phyloP scores from a whole-genome alignment of 1,140 invertebrate genomes.

The Subanguina moxae region DNA sequence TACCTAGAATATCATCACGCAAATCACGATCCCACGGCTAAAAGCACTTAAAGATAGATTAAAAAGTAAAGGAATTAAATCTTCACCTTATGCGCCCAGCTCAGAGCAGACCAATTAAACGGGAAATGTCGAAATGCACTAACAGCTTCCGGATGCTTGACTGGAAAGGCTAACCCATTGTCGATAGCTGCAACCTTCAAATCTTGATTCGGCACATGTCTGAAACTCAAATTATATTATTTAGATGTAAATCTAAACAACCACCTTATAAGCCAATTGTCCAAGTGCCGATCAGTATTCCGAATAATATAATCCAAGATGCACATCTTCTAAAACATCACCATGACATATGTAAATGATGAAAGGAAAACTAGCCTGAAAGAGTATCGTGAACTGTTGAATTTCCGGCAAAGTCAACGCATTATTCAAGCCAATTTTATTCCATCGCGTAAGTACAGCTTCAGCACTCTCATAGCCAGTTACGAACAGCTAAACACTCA shows the following conservation, averaged over 20 bases:
- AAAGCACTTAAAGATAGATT: conserved; percentile 9
- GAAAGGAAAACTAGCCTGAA: conserved; percentile 21
- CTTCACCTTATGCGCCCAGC: conserved; percentile 43
- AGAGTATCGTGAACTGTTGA: conserved; percentile 33
- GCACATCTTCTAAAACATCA: conserved; percentile 32
- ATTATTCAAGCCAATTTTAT: conserved; percentile 29
- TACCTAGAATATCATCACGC: conserved; percentile 28
- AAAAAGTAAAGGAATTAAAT: conserved; percentile 3
- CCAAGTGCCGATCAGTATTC: conserved; percentile 51
- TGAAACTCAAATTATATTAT: conserved; percentile 15
- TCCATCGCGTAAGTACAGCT: conserved; percentile 44
- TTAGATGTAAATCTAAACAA: conserved; percentile 7
- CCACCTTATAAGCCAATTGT: conserved; percentile 50
- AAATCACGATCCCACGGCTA: conserved; percentile 39
- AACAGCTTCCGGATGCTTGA: conserved; percentile 49
- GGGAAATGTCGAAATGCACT: conserved; percentile 48
- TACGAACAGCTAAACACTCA: conserved; percentile 49
- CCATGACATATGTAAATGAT: too few relatives aligned
- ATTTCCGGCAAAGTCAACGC: conserved; percentile 36
- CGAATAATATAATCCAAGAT: conserved; percentile 51
- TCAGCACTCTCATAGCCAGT: conserved; percentile 45
- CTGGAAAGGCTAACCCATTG: conserved; percentile 54
- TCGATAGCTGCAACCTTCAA: conserved; percentile 49
- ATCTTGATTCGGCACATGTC: conserved; percentile 37
- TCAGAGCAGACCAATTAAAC: conserved; percentile 42